Evolutionary conservation across 2,113 vertebrate genomes (phyloP), one percentile per base, ranked within the genome.

Genomic region (Nesospiza acunhae): DNA sequence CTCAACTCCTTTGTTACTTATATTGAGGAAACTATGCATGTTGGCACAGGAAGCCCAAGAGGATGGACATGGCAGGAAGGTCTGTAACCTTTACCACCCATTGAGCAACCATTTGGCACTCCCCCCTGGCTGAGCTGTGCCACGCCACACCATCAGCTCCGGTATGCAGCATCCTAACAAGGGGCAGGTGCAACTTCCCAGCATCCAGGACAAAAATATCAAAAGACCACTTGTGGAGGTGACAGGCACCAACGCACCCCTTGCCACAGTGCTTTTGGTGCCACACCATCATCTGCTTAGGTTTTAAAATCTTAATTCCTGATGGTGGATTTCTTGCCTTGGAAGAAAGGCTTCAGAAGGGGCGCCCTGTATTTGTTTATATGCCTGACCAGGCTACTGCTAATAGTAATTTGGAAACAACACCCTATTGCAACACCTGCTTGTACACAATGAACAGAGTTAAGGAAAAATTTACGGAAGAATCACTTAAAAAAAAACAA

Each of bases 81-180:
- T 35, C 62, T 68, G 27, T 66, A 41, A 76, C 23, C 60, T 56
- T 6, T 15, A 44, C 8, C 1, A 5, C 42, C 8, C 63, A 26
- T 4, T 0, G 0, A 75, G 60, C 5, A 44, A 14, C 5, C 12
- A 5, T 23, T 30, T 67, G 15, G 8, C 31, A 49, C 0, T 2
- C 31, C 26, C 66, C 5, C 19, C 21, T 2, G 3, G 41, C 60
- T 50, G 50, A 4, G 2, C 58, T 4, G 35, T 2, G 1, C 67
- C 6, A 3, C 8, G 42, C 26, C 77, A 60, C 4, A 6, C 35
- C 58, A 73, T 10, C 2, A 5, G 16, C 22, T 55, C 1, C 0
- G 0, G 19, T 11, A 78, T 2, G 1, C 37, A 53, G 2, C 31
- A n/a, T 4, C 52, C 74, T 47, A 11, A 28, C 0, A 0, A 44